Evolutionary conservation across 2,113 vertebrate genomes (phyloP).

Genomic region (Brachionichthys hirsutus): DNA sequence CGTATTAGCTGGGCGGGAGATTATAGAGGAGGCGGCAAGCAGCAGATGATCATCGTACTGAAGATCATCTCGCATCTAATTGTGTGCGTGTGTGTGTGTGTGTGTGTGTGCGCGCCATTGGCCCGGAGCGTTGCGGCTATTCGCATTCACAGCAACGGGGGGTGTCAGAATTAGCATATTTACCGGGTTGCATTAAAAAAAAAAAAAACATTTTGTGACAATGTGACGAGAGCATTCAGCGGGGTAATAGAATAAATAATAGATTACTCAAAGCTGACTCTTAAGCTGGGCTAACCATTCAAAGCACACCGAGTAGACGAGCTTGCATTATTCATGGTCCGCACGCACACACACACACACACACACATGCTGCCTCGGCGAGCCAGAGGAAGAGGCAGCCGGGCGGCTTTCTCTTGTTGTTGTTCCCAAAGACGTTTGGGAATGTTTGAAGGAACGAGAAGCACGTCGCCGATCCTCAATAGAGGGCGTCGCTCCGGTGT

Average conservation of each 20-base stretch:
- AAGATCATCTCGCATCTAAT: slow-evolving; percentile 36
- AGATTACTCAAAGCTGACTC: slow-evolving; percentile 65
- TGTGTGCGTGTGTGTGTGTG: slow-evolving; percentile 3
- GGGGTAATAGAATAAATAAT: slow-evolving; percentile 60
- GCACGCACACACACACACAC: slow-evolving; percentile 11
- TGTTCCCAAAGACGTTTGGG: too few relatives aligned
- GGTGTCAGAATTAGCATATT: slow-evolving; percentile 47
- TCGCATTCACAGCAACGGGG: slow-evolving; percentile 44
- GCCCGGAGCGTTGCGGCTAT: slow-evolving; percentile 29
- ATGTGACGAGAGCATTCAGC: slow-evolving; percentile 45
- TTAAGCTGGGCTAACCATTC: slow-evolving; percentile 63
- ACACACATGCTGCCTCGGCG: slow-evolving; percentile 4
- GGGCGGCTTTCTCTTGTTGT: too few relatives aligned
- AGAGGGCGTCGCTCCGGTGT: too few relatives aligned
- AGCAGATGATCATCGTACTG: neutral
- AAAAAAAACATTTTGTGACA: slow-evolving; percentile 23
- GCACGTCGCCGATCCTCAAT: too few relatives aligned
- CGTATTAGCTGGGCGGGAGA: slow-evolving; percentile 8
- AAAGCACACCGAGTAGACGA: slow-evolving; percentile 59
- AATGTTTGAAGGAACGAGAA: too few relatives aligned
- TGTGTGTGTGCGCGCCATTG: neutral
- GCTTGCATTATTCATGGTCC: slow-evolving; percentile 65
- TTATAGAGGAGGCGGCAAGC: slow-evolving; percentile 5
- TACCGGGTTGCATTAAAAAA: slow-evolving; percentile 22
- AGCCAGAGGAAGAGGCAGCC: neutral